These are phyloP conservation scores for Phyto melanocephala DNA, from an alignment of 2,888 invertebrate genomes.

Conservation along the genomic window DNA sequence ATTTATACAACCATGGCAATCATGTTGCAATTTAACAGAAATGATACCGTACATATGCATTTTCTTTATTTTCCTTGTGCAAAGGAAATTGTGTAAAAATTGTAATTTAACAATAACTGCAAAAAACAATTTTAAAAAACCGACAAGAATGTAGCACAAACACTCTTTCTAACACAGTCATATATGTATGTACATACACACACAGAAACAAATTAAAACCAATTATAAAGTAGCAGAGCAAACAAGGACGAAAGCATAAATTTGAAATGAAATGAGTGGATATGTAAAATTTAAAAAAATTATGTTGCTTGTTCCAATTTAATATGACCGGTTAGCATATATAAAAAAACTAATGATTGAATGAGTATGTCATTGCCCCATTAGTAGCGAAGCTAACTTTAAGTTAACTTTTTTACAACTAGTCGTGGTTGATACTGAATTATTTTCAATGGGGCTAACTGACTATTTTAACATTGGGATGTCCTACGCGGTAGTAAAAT, in stretches of 20 bases:
- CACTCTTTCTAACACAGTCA: too few species aligned
- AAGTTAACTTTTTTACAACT: too few species aligned
- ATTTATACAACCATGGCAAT: constrained; percentile 19
- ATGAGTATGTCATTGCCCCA: neutral
- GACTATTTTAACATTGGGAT: too few species aligned
- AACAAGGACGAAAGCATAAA: neutral
- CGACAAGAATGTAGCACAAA: constrained; percentile 15
- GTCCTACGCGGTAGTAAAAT: too few species aligned
- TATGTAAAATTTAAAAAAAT: constrained; percentile 7
- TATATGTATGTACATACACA: neutral
- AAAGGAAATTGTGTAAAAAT: constrained; percentile 53
- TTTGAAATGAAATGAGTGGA: neutral
- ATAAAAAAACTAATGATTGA: neutral
- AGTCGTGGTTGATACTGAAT: too few species aligned
- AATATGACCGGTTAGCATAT: neutral
- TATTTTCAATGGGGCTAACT: too few species aligned
- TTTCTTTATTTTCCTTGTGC: neutral
- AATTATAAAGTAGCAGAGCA: neutral
- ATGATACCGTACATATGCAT: neutral
- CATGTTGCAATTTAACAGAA: constrained; percentile 42
- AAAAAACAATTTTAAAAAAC: neutral
- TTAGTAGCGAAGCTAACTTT: too few species aligned
- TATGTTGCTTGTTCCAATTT: neutral
- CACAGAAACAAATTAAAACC: constrained; percentile 1
- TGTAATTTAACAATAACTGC: constrained; percentile 27